phyloP scores from a whole-genome alignment of 2,113 vertebrate genomes.

The Syngnathus floridae region DNA sequence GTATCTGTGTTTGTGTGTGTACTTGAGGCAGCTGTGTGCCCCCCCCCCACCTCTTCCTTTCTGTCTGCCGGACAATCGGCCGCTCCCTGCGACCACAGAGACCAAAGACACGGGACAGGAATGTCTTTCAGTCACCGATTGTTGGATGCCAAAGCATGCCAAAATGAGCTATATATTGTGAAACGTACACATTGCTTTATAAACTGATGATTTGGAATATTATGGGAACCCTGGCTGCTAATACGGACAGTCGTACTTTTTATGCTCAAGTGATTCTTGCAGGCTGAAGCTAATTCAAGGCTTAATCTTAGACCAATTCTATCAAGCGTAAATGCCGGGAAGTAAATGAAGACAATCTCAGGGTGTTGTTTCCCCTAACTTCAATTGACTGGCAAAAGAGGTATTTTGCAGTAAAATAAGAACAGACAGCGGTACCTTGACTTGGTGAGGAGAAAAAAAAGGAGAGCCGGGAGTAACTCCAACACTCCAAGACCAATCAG shows the following conservation, averaged over 20 bases:
- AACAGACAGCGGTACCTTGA: too few relatives aligned
- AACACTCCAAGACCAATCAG: too few relatives aligned
- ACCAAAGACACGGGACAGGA: slow-evolving; percentile 59
- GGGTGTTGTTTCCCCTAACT: background rate
- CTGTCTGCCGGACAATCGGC: slow-evolving; percentile 48
- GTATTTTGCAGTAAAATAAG: too few relatives aligned
- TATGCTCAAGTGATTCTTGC: background rate
- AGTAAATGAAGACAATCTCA: background rate
- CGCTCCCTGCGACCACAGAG: slow-evolving; percentile 61
- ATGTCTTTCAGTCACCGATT: slow-evolving; percentile 58
- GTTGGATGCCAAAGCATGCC: slow-evolving; percentile 38
- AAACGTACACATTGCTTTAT: slow-evolving; percentile 11
- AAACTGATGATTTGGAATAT: background rate
- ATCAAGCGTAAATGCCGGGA: background rate
- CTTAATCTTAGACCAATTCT: background rate
- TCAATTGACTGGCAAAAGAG: background rate
- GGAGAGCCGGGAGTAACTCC: too few relatives aligned
- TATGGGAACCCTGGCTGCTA: background rate
- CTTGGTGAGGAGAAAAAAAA: too few relatives aligned
- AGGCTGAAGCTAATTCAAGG: background rate
- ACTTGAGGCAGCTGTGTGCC: slow-evolving; percentile 54
- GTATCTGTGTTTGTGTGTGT: slow-evolving; percentile 25
- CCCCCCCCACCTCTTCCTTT: slow-evolving; percentile 50
- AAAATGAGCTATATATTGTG: slow-evolving; percentile 12
- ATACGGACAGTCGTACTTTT: background rate